Conservation (phyloP, 30 jellyfish, hydroid and myxozoan genomes). For the Aurelia aurita complex sp. Pacific region DNA sequence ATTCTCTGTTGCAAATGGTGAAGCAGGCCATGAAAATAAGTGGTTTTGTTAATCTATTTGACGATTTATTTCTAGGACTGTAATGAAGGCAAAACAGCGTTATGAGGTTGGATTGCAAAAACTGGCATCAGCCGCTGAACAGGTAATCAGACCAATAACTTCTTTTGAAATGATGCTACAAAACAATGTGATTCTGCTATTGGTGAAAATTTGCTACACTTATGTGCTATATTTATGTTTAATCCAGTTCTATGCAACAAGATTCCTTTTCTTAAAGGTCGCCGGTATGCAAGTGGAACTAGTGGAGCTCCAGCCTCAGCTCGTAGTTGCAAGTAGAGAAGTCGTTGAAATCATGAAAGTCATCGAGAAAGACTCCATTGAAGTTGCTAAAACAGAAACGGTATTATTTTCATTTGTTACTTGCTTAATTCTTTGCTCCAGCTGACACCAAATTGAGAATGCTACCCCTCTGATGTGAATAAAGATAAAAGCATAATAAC, state of each 20-base stretch:
- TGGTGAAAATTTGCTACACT: no score
- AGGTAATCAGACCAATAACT: conserved; percentile 51
- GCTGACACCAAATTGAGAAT: no score
- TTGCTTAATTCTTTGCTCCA: neutral
- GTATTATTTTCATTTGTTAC: conserved; percentile 5
- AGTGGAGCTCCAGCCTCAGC: conserved; percentile 93
- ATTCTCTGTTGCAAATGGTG: no score
- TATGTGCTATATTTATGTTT: no score
- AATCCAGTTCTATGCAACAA: no score
- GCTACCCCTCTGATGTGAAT: no score
- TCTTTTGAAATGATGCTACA: neutral
- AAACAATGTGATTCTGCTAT: no score
- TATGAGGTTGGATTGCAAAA: conserved; percentile 96
- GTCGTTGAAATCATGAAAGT: conserved; percentile 96
- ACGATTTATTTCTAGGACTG: conserved; percentile 57
- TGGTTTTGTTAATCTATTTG: no score
- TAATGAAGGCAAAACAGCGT: conserved; percentile 92
- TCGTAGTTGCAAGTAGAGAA: conserved; percentile 96
- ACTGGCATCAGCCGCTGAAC: conserved; percentile 97
- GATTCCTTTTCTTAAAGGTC: conserved; percentile 54
- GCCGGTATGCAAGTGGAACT: conserved; percentile 95
- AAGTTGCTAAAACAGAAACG: conserved; percentile 99
- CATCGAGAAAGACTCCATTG: conserved; percentile 96
- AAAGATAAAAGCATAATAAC: no score
- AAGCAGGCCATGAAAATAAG: no score